These are phyloP conservation scores for Megaleporinus macrocephalus DNA, from an alignment of 2,113 vertebrate species.

Conservation along the genomic window DNA sequence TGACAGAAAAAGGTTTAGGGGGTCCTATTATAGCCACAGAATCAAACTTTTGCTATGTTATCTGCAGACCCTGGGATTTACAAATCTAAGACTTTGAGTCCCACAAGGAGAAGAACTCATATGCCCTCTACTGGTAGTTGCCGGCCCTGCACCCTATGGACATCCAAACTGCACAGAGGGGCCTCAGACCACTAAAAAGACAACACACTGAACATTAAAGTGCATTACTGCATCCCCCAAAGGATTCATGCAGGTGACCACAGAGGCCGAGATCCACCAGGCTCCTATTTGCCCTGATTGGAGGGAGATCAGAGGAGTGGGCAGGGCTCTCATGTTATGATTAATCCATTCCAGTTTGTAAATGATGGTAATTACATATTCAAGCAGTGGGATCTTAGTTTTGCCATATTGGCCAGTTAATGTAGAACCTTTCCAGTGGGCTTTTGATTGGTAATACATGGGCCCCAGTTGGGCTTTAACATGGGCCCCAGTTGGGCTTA, in stretches of 20 bases:
- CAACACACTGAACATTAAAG: not conserved
- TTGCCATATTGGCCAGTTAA: too few species aligned
- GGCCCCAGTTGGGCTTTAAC: too few species aligned
- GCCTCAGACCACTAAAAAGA: constrained; percentile 35
- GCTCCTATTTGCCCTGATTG: constrained; percentile 60
- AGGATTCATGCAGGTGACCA: constrained; percentile 64
- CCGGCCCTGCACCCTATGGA: constrained; percentile 22
- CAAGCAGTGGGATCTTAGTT: too few species aligned
- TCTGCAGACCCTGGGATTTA: not conserved
- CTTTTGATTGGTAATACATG: too few species aligned
- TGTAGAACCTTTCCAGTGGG: too few species aligned
- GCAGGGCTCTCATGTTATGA: constrained; percentile 54
- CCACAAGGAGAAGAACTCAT: not conserved
- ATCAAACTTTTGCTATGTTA: not conserved
- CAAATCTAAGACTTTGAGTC: not conserved
- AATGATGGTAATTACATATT: too few species aligned
- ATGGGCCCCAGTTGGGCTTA: too few species aligned
- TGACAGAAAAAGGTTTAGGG: too few species aligned
- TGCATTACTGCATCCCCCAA: not conserved
- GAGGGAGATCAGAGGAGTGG: constrained; percentile 56
- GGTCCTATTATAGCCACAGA: not conserved
- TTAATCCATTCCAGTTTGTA: too few species aligned
- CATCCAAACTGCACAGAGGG: not conserved
- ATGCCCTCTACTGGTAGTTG: constrained; percentile 31
- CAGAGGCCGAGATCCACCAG: constrained; percentile 59